Percentiles rank a stretch among this genome's conserved stretches.
phyloP scores from a whole-genome alignment of 2,888 invertebrate species.

The Vesta saturnalis region DNA sequence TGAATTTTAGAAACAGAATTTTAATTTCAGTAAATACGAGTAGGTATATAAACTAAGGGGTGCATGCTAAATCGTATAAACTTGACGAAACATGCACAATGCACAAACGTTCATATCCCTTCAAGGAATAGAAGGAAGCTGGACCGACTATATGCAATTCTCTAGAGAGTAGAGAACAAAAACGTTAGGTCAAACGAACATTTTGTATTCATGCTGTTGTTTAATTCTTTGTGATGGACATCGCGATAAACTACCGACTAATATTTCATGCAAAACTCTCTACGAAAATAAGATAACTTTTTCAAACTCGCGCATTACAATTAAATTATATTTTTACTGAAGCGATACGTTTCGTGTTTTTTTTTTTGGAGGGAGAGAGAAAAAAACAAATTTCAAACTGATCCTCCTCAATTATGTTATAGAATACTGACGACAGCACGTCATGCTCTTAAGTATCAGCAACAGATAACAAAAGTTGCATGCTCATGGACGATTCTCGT shows the following conservation, averaged over 20 bases:
- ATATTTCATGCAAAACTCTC: constrained; percentile 46
- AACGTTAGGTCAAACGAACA: constrained; percentile 41
- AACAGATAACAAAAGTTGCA: constrained; percentile 39
- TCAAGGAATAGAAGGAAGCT: no score
- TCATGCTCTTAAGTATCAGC: constrained; percentile 23
- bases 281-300: constrained; percentile 36
- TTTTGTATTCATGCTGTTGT: constrained; percentile 46
- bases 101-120: not conserved
- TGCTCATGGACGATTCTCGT: constrained; percentile 40
- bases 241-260: constrained; percentile 45
- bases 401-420: constrained; percentile 25
- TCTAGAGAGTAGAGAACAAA: constrained; percentile 19
- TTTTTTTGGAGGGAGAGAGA: not conserved
- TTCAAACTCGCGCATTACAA: constrained; percentile 5
- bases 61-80: not conserved
- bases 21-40: no score
- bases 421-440: constrained; percentile 20
- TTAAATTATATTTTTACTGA: constrained; percentile 31
- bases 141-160: constrained; percentile 21
- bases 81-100: no score
- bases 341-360: not conserved
- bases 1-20: no score
- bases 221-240: constrained; percentile 46
- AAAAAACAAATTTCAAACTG: not conserved
- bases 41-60: no score